These are phyloP conservation scores for Zosterops pallidus DNA, from an alignment of 2,113 vertebrate species.

Conservation along the genomic window DNA sequence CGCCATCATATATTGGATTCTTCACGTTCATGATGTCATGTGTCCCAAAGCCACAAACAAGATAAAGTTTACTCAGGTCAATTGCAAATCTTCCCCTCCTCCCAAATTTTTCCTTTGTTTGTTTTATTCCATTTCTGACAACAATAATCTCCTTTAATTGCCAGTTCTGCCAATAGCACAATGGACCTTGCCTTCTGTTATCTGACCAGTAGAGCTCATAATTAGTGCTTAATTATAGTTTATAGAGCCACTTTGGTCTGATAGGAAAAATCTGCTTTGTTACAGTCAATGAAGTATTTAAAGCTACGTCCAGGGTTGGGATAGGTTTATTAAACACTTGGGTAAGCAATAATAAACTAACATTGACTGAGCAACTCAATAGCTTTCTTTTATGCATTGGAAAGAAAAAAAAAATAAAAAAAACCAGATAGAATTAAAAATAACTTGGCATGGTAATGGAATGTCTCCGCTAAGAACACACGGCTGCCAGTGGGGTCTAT, in stretches of 20 bases:
- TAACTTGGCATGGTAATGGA: slow-evolving; percentile 51
- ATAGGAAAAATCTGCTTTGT: slow-evolving; percentile 74
- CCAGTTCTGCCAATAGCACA: slow-evolving; percentile 2
- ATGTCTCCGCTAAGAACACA: background rate
- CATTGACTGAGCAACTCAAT: slow-evolving; percentile 72
- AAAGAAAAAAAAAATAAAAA: background rate
- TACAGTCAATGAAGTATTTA: slow-evolving; percentile 77
- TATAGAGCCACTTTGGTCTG: slow-evolving; percentile 72
- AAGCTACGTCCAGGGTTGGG: slow-evolving; percentile 50
- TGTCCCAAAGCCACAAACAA: background rate
- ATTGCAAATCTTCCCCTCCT: background rate
- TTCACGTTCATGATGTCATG: background rate
- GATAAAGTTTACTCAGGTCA: slow-evolving; percentile 28
- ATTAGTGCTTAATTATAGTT: slow-evolving; percentile 79
- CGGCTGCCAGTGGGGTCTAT: slow-evolving; percentile 24
- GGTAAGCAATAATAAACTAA: slow-evolving; percentile 77
- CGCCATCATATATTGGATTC: background rate
- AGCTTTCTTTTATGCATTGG: slow-evolving; percentile 65
- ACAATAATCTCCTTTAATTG: slow-evolving; percentile 59
- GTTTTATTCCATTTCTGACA: slow-evolving; percentile 60
- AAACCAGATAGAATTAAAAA: slow-evolving; percentile 66
- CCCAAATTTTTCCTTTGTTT: slow-evolving; percentile 22
- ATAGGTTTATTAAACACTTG: slow-evolving; percentile 79
- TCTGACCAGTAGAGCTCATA: slow-evolving; percentile 71
- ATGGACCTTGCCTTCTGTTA: slow-evolving; percentile 66